phyloP scores from a whole-genome alignment of 2,888 invertebrate species.

The Drosophila nigricruria region DNA sequence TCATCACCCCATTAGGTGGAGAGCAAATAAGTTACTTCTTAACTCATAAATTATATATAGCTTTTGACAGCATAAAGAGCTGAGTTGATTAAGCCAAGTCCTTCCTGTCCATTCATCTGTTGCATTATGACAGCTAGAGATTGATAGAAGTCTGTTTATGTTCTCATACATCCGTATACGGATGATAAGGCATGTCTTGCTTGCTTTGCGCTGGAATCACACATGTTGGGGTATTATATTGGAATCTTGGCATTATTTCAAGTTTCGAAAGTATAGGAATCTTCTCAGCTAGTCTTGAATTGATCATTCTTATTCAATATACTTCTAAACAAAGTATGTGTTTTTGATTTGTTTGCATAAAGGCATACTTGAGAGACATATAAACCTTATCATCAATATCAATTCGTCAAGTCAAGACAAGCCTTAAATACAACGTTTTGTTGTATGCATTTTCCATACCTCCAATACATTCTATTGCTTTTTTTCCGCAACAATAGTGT shows the following conservation, averaged over 20 bases:
- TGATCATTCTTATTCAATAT: not conserved
- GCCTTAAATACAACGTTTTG: not conserved
- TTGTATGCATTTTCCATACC: not conserved
- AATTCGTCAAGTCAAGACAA: not conserved
- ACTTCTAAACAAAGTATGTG: not conserved
- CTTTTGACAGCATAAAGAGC: not conserved
- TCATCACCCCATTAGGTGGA: not conserved
- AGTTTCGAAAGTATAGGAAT: not conserved
- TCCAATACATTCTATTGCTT: not conserved
- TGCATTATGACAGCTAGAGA: not conserved
- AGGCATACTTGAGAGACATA: no score
- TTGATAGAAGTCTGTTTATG: not conserved
- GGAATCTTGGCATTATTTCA: not conserved
- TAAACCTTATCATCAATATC: no score
- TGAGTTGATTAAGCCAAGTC: not conserved
- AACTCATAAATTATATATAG: not conserved
- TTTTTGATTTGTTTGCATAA: not conserved
- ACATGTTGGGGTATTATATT: no score
- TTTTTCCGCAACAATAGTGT: not conserved
- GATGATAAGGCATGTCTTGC: no score
- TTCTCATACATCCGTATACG: no score
- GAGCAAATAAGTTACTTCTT: not conserved
- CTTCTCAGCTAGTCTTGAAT: not conserved
- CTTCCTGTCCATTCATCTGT: not conserved
- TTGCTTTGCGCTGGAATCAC: no score